Conservation (phyloP, 2,113 vertebrate genomes). For the Montifringilla adamsi region DNA sequence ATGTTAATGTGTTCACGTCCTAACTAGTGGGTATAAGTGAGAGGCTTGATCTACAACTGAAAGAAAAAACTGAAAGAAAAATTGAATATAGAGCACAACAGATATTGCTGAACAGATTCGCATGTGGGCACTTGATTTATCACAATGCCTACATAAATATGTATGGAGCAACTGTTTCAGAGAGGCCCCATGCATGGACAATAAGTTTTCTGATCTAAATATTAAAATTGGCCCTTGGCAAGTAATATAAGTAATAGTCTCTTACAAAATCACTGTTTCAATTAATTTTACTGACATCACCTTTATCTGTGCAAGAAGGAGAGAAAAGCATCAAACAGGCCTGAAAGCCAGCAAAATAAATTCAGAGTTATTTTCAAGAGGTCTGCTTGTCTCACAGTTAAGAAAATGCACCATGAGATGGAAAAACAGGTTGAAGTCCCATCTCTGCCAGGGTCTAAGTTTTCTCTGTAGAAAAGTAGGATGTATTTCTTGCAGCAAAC, state of each 20-base stretch:
- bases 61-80: slow-evolving; percentile 38
- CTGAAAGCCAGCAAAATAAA: slow-evolving; percentile 14
- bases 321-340: neutral
- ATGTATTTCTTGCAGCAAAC: neutral
- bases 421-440: neutral
- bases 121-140: slow-evolving; percentile 6
- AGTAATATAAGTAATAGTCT: neutral
- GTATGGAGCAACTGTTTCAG: neutral
- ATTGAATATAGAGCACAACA: slow-evolving; percentile 21
- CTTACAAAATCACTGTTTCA: neutral
- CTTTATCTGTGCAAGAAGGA: neutral
- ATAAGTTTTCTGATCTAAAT: neutral
- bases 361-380: neutral
- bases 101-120: neutral
- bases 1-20: slow-evolving; percentile 43
- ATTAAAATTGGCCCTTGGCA: neutral
- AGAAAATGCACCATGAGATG: neutral
- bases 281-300: neutral
- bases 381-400: neutral
- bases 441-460: neutral
- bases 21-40: slow-evolving; percentile 11
- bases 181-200: neutral
- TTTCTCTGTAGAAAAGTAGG: neutral
- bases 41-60: slow-evolving; percentile 34
- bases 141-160: slow-evolving; percentile 5